Conservation (phyloP, 2,113 vertebrate genomes). For the Bostrychus sinensis region DNA sequence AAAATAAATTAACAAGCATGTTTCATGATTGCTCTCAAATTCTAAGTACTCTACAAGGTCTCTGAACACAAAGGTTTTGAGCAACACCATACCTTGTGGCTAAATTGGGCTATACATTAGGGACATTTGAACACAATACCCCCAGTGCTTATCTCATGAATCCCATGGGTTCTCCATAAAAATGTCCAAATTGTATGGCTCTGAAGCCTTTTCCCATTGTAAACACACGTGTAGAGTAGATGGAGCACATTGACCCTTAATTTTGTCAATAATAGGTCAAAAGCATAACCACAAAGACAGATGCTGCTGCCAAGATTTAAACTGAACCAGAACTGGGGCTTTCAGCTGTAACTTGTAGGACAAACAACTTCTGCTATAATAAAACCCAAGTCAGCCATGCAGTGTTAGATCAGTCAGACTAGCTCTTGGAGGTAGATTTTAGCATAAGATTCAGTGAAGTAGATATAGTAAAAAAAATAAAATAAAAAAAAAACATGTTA, state of each 20-base stretch:
- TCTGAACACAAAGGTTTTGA: slow-evolving; percentile 43
- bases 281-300: slow-evolving; percentile 65
- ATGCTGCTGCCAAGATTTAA: slow-evolving; percentile 34
- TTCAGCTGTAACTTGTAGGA: background rate
- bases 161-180: background rate
- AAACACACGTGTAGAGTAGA: background rate
- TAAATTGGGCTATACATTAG: slow-evolving; percentile 47
- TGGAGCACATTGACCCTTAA: background rate
- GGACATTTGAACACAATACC: slow-evolving; percentile 4
- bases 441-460: slow-evolving; percentile 20
- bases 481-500: slow-evolving; percentile 1
- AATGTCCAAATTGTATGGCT: background rate
- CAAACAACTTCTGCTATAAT: slow-evolving; percentile 16
- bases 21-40: slow-evolving; percentile 14
- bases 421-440: slow-evolving; percentile 3
- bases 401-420: slow-evolving; percentile 5
- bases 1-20: slow-evolving; percentile 34
- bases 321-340: slow-evolving; percentile 1
- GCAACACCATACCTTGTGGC: slow-evolving; percentile 62
- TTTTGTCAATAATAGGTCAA: slow-evolving; percentile 1
- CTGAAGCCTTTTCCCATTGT: background rate
- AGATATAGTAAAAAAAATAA: background rate
- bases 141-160: background rate
- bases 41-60: slow-evolving; percentile 18
- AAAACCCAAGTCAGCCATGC: slow-evolving; percentile 22